phyloP scores from a whole-genome alignment of 2,888 invertebrate genomes.

The Peribatodes rhomboidaria region DNA sequence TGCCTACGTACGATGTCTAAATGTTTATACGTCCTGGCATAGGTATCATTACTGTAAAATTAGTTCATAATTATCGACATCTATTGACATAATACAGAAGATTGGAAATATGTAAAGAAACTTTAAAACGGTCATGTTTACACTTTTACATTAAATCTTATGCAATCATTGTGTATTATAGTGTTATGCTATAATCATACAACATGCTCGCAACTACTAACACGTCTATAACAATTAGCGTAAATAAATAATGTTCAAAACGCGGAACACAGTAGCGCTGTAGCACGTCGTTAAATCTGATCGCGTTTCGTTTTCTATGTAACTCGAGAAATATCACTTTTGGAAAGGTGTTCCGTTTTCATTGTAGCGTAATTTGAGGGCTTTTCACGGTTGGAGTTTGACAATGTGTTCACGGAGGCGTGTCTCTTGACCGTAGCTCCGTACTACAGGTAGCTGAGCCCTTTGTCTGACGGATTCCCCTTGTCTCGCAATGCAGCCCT shows the following conservation, averaged over 20 bases:
- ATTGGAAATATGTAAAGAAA: no score
- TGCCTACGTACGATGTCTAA: background rate
- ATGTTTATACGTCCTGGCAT: background rate
- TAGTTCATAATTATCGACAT: background rate
- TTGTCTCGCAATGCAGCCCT: constrained; percentile 29
- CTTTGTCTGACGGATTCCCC: constrained; percentile 28
- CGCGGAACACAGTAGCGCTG: constrained; percentile 11
- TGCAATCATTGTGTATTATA: background rate
- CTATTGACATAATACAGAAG: no score
- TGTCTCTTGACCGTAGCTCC: constrained; percentile 53
- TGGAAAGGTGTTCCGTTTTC: constrained; percentile 38
- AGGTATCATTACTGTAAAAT: background rate
- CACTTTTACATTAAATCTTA: background rate
- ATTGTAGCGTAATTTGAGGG: constrained; percentile 44
- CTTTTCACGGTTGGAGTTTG: constrained; percentile 50
- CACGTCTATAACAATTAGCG: background rate
- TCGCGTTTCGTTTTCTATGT: constrained; percentile 19
- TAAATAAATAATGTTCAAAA: constrained; percentile 4
- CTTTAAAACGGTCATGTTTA: background rate
- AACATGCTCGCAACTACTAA: background rate
- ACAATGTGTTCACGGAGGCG: constrained; percentile 68
- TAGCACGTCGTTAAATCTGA: constrained; percentile 15
- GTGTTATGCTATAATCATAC: background rate
- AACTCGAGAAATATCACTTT: constrained; percentile 38
- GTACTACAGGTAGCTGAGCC: constrained; percentile 35